A percentile compares a stretch with the other conserved stretches of the same genome.
Evolutionary conservation across 2,888 invertebrate species (phyloP).

Genomic region (Timema cristinae): DNA sequence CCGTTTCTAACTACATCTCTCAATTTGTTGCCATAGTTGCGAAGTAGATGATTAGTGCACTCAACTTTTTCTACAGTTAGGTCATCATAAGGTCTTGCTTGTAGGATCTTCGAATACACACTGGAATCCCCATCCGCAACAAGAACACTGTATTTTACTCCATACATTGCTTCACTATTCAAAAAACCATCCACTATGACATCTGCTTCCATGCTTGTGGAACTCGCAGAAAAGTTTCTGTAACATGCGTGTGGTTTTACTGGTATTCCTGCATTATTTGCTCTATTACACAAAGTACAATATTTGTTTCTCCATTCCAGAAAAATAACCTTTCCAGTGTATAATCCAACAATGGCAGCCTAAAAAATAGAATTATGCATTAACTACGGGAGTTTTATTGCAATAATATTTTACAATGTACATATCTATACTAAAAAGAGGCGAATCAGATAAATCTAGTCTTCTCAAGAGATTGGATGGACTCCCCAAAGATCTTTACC

Average conservation of each 20-base stretch:
- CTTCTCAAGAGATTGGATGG: too few species aligned
- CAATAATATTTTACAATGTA: too few species aligned
- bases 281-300: neutral
- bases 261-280: too few species aligned
- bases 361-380: neutral
- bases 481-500: too few species aligned
- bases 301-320: conserved; percentile 9
- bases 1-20: conserved; percentile 3
- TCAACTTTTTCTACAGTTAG: conserved; percentile 6
- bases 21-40: neutral
- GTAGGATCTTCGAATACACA: conserved; percentile 9
- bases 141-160: conserved; percentile 1
- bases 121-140: neutral
- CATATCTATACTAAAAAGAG: too few species aligned
- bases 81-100: conserved; percentile 7
- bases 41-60: conserved; percentile 4
- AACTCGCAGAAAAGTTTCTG: neutral
- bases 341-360: conserved; percentile 5
- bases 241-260: too few species aligned
- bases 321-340: conserved; percentile 6
- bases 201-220: conserved; percentile 3
- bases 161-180: conserved; percentile 1
- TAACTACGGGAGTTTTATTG: too few species aligned
- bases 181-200: neutral
- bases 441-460: too few species aligned